Percentiles rank a stretch among this genome's conserved stretches.
These are phyloP conservation scores for Diprion similis DNA, from an alignment of 1,140 invertebrate species.

Conservation along the genomic window DNA sequence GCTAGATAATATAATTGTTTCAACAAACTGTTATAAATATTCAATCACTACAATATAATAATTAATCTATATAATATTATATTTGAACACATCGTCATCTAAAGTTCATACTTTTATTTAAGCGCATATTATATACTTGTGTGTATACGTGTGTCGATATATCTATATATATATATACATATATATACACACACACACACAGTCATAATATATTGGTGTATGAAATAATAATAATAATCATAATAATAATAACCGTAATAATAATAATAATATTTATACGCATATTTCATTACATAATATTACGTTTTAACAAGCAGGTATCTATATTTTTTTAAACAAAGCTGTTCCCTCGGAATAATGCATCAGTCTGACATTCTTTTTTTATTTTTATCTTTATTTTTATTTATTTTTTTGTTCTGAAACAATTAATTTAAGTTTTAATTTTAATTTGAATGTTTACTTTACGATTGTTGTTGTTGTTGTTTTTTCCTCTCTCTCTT, in stretches of 20 bases:
- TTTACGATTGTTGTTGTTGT: too few relatives aligned
- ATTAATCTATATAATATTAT: background rate
- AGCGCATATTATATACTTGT: background rate
- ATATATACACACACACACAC: background rate
- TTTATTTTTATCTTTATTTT: background rate
- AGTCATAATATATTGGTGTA: background rate
- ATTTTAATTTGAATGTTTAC: too few relatives aligned
- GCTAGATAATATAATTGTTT: too few relatives aligned
- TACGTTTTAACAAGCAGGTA: background rate
- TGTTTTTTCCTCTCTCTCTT: too few relatives aligned
- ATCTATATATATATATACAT: background rate
- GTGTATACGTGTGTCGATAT: background rate
- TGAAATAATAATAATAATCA: too few relatives aligned
- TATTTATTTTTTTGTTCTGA: too few relatives aligned
- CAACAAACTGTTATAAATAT: conserved; percentile 3
- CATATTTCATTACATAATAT: background rate
- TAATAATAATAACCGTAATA: too few relatives aligned
- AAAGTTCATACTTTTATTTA: background rate
- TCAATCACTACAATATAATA: background rate
- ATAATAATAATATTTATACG: background rate
- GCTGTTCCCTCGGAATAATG: conserved; percentile 37
- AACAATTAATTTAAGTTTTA: too few relatives aligned
- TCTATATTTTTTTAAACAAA: conserved; percentile 12
- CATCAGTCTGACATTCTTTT: conserved; percentile 37
- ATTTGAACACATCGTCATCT: conserved; percentile 7